A percentile compares a stretch with the other conserved stretches of the same genome.
phyloP scores from a whole-genome alignment of 2,797 vertebrate genomes.

The Danio kyathit region DNA sequence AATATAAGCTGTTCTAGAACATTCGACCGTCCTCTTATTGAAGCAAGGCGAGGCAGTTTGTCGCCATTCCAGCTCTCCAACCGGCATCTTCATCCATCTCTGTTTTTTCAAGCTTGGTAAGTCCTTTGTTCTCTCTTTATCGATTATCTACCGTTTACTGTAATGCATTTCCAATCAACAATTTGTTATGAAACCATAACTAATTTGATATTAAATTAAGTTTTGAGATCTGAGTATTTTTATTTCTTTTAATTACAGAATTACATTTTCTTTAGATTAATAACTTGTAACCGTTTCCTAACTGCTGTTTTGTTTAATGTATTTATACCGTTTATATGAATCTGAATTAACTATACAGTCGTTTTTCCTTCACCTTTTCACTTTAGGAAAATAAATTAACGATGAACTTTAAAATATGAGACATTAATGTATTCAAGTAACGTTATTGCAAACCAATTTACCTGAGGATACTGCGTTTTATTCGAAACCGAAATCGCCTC shows the following conservation, averaged over 20 bases:
- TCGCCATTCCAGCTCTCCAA: slow-evolving; percentile 34
- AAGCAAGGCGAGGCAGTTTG: slow-evolving; percentile 62
- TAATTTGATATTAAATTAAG: not conserved
- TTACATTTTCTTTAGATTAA: not conserved
- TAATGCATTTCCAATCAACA: no score
- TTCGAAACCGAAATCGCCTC: not conserved
- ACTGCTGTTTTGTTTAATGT: no score
- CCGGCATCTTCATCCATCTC: slow-evolving; percentile 39
- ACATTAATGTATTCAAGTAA: no score
- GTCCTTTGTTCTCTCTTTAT: not conserved
- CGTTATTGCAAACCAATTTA: not conserved
- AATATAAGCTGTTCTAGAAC: slow-evolving; percentile 64
- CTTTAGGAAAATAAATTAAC: no score
- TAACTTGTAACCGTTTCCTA: no score
- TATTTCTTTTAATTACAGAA: not conserved
- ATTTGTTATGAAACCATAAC: not conserved
- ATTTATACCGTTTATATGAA: no score
- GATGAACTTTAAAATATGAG: no score
- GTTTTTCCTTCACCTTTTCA: no score
- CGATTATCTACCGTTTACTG: not conserved
- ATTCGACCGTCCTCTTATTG: slow-evolving; percentile 57
- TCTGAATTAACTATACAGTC: no score
- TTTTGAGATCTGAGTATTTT: fast-evolving
- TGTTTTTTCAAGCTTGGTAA: slow-evolving; percentile 60
- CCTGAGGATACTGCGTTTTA: fast-evolving